Conservation (phyloP, 2,888 invertebrate genomes). For the Thymelicus sylvestris region DNA sequence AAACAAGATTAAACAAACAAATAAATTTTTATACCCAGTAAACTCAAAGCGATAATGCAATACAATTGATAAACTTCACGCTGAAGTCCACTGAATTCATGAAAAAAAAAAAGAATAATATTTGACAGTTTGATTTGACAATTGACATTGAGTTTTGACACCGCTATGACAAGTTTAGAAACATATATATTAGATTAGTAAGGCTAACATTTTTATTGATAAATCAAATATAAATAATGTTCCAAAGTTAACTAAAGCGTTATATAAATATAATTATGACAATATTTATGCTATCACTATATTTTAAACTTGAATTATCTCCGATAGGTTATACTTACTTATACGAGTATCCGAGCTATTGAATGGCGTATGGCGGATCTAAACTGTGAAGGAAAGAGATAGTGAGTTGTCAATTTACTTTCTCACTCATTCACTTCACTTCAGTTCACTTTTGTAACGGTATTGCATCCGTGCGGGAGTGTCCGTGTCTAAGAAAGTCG, state of each 20-base stretch:
- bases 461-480: slow-evolving; percentile 79
- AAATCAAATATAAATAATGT: too few relatives aligned
- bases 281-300: too few relatives aligned
- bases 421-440: slow-evolving; percentile 32
- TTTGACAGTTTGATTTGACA: too few relatives aligned
- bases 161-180: too few relatives aligned
- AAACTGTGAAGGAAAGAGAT: slow-evolving; percentile 20
- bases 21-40: slow-evolving; percentile 36
- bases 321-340: background rate
- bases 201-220: too few relatives aligned
- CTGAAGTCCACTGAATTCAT: slow-evolving; percentile 7
- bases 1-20: slow-evolving; percentile 30
- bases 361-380: slow-evolving; percentile 16
- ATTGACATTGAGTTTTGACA: slow-evolving; percentile 7
- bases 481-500: slow-evolving; percentile 76
- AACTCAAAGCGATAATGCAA: slow-evolving; percentile 18
- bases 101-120: too few relatives aligned
- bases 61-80: slow-evolving; percentile 26
- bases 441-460: slow-evolving; percentile 80
- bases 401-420: slow-evolving; percentile 37
- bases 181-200: too few relatives aligned
- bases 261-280: too few relatives aligned
- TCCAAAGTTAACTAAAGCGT: too few relatives aligned
- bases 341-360: slow-evolving; percentile 18
- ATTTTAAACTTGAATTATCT: background rate